These are phyloP conservation scores for Therioaphis trifolii DNA, from an alignment of 2,888 invertebrate species.

Conservation along the genomic window DNA sequence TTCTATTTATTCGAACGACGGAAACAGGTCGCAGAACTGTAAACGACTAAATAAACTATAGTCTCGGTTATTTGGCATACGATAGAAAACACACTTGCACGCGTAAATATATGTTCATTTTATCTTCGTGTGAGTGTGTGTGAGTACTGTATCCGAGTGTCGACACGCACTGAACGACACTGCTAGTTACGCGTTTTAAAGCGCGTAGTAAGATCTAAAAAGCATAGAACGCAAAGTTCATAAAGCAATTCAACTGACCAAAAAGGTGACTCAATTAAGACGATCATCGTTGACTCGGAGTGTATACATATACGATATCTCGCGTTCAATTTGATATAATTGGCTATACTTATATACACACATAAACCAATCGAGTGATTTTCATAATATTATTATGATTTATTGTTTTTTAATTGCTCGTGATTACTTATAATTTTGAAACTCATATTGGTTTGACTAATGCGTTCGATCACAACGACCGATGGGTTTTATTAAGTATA, in stretches of 20 bases:
- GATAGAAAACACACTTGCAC: no score
- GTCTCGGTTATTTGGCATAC: no score
- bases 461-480: neutral
- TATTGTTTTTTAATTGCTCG: constrained; percentile 45
- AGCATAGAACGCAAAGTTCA: neutral
- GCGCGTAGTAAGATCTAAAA: neutral
- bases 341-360: neutral
- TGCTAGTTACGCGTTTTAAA: no score
- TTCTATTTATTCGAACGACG: neutral
- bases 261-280: constrained; percentile 1
- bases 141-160: no score
- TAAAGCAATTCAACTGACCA: neutral
- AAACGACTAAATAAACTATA: neutral
- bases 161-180: no score
- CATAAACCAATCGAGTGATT: neutral
- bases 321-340: constrained; percentile 22
- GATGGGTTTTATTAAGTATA: neutral
- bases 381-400: constrained; percentile 15
- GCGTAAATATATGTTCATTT: no score
- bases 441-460: neutral
- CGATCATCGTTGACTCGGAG: neutral
- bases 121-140: no score
- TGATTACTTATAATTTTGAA: constrained; percentile 12
- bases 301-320: neutral
- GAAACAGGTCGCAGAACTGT: neutral